phyloP scores from a whole-genome alignment of 2,113 vertebrate species.

The Urocynchramus pylzowi region DNA sequence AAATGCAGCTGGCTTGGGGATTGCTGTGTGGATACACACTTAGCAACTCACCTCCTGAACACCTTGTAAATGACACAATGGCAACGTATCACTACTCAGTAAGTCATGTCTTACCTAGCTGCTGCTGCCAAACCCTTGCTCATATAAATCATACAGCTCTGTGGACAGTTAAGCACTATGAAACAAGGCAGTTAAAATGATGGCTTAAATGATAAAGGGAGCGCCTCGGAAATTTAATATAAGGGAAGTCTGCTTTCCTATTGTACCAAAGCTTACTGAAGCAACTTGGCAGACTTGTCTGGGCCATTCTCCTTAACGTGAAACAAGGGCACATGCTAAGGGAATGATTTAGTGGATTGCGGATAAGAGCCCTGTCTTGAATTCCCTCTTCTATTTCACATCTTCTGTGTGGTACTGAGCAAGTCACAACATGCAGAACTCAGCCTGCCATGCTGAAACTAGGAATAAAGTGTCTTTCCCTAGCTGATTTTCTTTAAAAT shows the following conservation, averaged over 20 bases:
- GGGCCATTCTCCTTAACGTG: conserved; percentile 8
- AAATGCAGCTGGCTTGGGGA: neutral
- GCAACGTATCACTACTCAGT: fast-evolving
- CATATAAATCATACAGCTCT: conserved; percentile 55
- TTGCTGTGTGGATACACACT: neutral
- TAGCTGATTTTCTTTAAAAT: neutral
- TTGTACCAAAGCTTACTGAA: conserved; percentile 42
- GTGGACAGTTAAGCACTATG: conserved; percentile 40
- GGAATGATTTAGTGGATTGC: conserved; percentile 43
- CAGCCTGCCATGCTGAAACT: conserved; percentile 4
- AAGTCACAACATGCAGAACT: conserved; percentile 25
- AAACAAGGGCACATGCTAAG: conserved; percentile 7
- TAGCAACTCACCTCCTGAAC: neutral
- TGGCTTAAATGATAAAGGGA: conserved; percentile 50
- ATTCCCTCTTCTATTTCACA: neutral
- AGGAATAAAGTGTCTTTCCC: neutral
- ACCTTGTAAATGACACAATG: neutral
- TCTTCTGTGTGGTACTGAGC: neutral
- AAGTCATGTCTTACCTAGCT: neutral
- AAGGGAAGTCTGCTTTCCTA: conserved; percentile 52
- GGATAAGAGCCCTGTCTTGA: conserved; percentile 29
- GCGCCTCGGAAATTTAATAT: conserved; percentile 60
- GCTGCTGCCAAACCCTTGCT: conserved; percentile 39
- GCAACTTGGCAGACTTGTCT: conserved; percentile 52
- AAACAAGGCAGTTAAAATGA: conserved; percentile 50